phyloP scores from a whole-genome alignment of 2,888 invertebrate species.

The Eristalinus sepulchralis region DNA sequence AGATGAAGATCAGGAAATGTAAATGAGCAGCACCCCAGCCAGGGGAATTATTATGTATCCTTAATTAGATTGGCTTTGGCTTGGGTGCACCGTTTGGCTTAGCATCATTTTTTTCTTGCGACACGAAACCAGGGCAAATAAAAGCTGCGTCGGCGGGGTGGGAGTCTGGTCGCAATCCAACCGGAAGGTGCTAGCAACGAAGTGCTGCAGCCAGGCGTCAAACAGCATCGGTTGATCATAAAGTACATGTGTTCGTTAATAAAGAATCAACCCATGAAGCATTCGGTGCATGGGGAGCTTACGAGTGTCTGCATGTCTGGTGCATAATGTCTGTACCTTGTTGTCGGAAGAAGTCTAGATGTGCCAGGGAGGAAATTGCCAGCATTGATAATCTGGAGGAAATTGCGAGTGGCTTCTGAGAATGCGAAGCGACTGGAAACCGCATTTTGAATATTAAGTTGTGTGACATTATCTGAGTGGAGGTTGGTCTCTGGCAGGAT shows the following conservation, averaged over 20 bases:
- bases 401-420: background rate
- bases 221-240: conserved; percentile 35
- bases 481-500: background rate
- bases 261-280: conserved; percentile 10
- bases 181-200: background rate
- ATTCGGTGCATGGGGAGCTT: conserved; percentile 35
- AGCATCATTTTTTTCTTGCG: background rate
- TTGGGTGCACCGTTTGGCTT: background rate
- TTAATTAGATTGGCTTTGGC: conserved; percentile 52
- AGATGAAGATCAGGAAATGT: conserved; percentile 31
- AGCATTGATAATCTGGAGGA: background rate
- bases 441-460: background rate
- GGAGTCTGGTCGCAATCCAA: background rate
- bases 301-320: background rate
- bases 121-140: background rate
- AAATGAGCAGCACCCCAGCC: conserved; percentile 21
- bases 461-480: background rate
- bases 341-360: background rate
- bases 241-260: conserved; percentile 32
- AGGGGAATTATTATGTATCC: conserved; percentile 21
- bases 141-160: background rate
- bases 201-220: background rate
- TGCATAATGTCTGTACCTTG: background rate
- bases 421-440: background rate
- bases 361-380: background rate